Evolutionary conservation across 2,113 vertebrate species (phyloP).

Genomic region (Myanophis thanlyinensis): DNA sequence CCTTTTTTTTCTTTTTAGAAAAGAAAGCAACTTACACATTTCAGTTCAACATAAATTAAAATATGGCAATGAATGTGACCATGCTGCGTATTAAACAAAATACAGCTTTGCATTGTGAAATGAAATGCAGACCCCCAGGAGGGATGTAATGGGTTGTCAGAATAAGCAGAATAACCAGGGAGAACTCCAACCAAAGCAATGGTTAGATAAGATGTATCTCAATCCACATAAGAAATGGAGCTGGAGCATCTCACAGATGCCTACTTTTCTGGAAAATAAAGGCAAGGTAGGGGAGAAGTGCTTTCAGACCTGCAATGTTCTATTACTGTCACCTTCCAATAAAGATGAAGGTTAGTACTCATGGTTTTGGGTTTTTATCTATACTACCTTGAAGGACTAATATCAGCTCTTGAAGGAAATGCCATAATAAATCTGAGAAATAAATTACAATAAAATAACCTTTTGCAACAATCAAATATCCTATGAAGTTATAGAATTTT

Average conservation of each 20-base stretch:
- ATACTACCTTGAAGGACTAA: neutral
- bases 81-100: slow-evolving; percentile 15
- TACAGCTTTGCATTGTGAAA: slow-evolving; percentile 1
- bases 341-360: neutral
- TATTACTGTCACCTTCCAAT: neutral
- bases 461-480: neutral
- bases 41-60: neutral
- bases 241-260: neutral
- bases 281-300: neutral
- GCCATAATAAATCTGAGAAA: neutral
- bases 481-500: neutral
- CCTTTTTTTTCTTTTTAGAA: neutral
- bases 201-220: neutral
- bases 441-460: neutral
- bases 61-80: slow-evolving; percentile 13
- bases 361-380: neutral
- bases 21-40: neutral
- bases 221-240: neutral
- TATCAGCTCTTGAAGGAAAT: neutral
- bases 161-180: neutral
- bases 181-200: neutral
- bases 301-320: neutral
- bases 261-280: neutral
- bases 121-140: neutral
- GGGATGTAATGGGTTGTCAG: neutral